A percentile compares a stretch with the other conserved stretches of the same genome.
Conservation (phyloP, 1,140 invertebrate genomes). For the Leguminivora glycinivorella region DNA sequence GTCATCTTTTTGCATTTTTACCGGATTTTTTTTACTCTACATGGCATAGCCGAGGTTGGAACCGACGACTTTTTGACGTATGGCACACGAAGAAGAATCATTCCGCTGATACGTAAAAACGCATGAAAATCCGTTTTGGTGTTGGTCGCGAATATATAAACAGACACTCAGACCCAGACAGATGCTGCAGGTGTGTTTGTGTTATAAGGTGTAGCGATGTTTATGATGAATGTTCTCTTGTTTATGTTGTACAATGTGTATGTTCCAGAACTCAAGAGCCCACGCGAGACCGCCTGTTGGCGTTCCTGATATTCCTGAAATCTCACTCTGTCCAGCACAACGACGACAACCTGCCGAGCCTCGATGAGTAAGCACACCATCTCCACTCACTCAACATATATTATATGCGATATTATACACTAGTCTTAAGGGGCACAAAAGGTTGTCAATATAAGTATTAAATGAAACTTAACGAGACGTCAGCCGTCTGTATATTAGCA, state of each 20-base stretch:
- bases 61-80: too few relatives aligned
- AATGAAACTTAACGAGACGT: constrained; percentile 20
- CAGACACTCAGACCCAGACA: too few relatives aligned
- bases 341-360: constrained; percentile 55
- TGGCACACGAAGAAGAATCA: too few relatives aligned
- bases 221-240: too few relatives aligned
- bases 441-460: constrained; percentile 36
- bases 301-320: constrained; percentile 60
- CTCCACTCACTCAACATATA: background rate
- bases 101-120: too few relatives aligned
- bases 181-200: too few relatives aligned
- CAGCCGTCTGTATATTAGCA: constrained; percentile 14
- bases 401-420: constrained; percentile 19
- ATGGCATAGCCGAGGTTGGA: too few relatives aligned
- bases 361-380: constrained; percentile 43
- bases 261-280: constrained; percentile 54
- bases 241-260: constrained; percentile 29
- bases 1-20: too few relatives aligned
- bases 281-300: constrained; percentile 56
- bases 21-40: too few relatives aligned
- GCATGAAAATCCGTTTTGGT: too few relatives aligned
- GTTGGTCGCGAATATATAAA: too few relatives aligned
- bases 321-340: constrained; percentile 47
- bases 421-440: constrained; percentile 33
- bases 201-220: too few relatives aligned